Base-by-base conservation (phyloP, 1,140 invertebrate genomes). In the Leptinotarsa lineolata region DNA sequence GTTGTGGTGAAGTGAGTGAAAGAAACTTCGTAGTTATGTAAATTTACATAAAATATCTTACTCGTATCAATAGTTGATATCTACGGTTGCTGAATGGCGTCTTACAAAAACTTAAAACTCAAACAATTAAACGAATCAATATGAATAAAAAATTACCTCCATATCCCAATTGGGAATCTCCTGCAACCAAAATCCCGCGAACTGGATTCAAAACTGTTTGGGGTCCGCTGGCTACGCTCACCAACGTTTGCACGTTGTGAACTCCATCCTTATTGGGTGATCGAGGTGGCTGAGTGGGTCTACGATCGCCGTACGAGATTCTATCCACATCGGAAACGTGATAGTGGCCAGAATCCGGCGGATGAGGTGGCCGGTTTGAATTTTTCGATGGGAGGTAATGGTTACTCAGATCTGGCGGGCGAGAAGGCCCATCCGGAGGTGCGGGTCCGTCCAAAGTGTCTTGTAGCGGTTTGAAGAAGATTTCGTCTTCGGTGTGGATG, bases 171-270 rank as follows among this genome's bases (percentile, higher is more conserved):
- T 18, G 15, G 1, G 48, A 16, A 18, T 18, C n/a, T 18, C n/a
- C 48, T 54, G 74, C 46, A 15, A 80, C 72, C 6, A 78, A 60
- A 39, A 79, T 79, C 48, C 74, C 74, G 30, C 76, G 76, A 4
- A 77, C 69, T 0, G 78, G 76, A 70, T 79, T 74, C 22, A 79
- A 66, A 6, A 74, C 64, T 24, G 60, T 73, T n/a, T 77, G 54
- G 3, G 74, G 76, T 8, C 78, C 78, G 46, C 72, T 72, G n/a
- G 76, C 72, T 6, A 79, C 72, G 60, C 78, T 79, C 2, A 79
- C 78, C 24, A 79, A 48, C 13, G 76, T 75, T 63, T 79, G 76
- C 2, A 79, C 74, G n/a, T 76, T 74, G 11, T 76, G 70, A 18
- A 66, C 18, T 22, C 30, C 54, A 54, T 76, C 60, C 21, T 54